A percentile compares a stretch with the other conserved stretches of the same genome.
Evolutionary conservation across 2,888 invertebrate genomes (phyloP).

Genomic region (Eristalis pertinax): DNA sequence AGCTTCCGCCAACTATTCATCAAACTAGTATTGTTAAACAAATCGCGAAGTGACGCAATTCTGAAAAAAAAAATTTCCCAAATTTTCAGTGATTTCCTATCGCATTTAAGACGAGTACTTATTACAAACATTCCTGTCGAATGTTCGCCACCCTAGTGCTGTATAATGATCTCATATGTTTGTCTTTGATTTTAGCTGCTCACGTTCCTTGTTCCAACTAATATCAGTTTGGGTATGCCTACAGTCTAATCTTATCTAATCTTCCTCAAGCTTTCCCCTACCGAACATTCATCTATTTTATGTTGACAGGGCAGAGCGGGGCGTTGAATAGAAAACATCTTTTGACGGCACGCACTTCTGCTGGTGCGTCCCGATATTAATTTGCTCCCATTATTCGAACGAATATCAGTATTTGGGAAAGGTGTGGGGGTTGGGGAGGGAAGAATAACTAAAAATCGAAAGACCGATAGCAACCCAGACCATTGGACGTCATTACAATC

Average conservation of each 20-base stretch:
- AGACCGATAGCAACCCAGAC: conserved; percentile 1
- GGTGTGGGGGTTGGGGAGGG: background rate
- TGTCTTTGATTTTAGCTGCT: conserved; percentile 25
- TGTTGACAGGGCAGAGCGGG: conserved; percentile 15
- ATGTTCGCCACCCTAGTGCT: conserved; percentile 9
- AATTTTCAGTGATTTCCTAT: background rate
- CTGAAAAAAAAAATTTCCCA: background rate
- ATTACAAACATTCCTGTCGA: conserved; percentile 7
- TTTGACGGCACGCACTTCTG: conserved; percentile 55
- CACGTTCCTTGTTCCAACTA: conserved; percentile 15
- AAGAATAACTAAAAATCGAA: conserved; percentile 11
- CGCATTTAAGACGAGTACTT: background rate
- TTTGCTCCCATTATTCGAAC: conserved; percentile 43
- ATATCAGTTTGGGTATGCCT: conserved; percentile 24
- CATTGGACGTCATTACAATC: conserved; percentile 27
- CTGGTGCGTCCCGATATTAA: conserved; percentile 26
- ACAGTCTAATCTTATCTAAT: conserved; percentile 41
- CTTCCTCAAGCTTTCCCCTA: conserved; percentile 17
- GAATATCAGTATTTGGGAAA: conserved; percentile 10
- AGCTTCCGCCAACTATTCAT: background rate
- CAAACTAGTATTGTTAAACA: background rate
- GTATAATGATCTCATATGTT: conserved; percentile 49
- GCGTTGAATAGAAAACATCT: conserved; percentile 50
- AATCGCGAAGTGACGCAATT: background rate
- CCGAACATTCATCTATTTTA: conserved; percentile 11